These are phyloP conservation scores for Muscicapa striata DNA, from an alignment of 2,797 vertebrate genomes.

Conservation along the genomic window DNA sequence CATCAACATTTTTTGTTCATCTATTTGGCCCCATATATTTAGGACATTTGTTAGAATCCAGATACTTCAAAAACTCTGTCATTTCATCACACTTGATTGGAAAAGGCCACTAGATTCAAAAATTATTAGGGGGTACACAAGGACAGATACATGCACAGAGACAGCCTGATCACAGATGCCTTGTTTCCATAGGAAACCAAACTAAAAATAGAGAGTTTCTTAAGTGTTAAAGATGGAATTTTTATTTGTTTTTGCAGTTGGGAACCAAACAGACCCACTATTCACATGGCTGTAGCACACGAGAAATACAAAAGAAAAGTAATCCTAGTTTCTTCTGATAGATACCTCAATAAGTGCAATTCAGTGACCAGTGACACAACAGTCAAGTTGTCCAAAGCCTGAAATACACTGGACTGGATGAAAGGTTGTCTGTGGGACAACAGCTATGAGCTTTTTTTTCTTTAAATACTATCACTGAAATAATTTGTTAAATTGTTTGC, in stretches of 20 bases:
- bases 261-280: slow-evolving; percentile 58
- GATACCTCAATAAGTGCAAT: background rate
- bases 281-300: slow-evolving; percentile 53
- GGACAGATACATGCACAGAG: slow-evolving; percentile 64
- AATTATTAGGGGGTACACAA: slow-evolving; percentile 72
- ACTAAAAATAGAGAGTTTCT: slow-evolving; percentile 66
- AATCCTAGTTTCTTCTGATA: slow-evolving; percentile 6
- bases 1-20: background rate
- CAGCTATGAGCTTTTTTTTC: background rate
- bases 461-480: background rate
- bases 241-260: slow-evolving; percentile 71
- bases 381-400: background rate
- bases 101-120: slow-evolving; percentile 40
- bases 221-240: slow-evolving; percentile 71
- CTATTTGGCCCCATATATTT: slow-evolving; percentile 1
- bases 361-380: background rate
- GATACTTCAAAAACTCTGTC: background rate
- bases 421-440: background rate
- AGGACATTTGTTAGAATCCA: background rate
- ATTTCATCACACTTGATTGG: background rate
- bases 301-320: slow-evolving; percentile 34
- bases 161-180: slow-evolving; percentile 66
- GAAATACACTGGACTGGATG: background rate
- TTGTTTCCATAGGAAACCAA: slow-evolving; percentile 72
- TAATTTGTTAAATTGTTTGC: background rate